Evolutionary conservation across 2,113 vertebrate genomes (phyloP).

Genomic region (Petrocephalus microphthalmus): DNA sequence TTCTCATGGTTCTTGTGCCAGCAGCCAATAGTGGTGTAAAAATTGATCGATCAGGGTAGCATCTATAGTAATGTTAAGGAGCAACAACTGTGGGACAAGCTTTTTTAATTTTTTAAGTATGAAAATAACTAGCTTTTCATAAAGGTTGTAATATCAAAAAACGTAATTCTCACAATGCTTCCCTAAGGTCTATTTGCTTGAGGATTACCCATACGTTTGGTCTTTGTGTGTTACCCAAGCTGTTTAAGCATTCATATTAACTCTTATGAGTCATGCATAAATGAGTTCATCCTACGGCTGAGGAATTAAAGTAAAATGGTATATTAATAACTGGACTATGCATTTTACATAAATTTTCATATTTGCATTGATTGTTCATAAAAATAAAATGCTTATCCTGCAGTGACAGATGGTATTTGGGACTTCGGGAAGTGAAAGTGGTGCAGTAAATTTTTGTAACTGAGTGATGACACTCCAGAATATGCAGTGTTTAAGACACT

Average conservation of each 20-base stretch:
- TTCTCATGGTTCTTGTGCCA: not conserved
- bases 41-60: not conserved
- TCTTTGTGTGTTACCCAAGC: not conserved
- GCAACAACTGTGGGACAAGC: not conserved
- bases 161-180: not conserved
- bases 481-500: not conserved
- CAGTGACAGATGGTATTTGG: not conserved
- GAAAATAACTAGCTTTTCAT: not conserved
- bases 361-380: not conserved
- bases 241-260: not conserved
- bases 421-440: not conserved
- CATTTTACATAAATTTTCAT: not conserved
- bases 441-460: not conserved
- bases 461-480: not conserved
- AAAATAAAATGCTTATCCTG: not conserved
- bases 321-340: not conserved
- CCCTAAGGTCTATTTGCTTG: not conserved
- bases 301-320: not conserved
- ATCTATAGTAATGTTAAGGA: not conserved
- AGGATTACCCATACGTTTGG: not conserved
- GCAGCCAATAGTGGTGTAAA: not conserved
- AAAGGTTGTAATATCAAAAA: not conserved
- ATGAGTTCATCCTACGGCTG: not conserved
- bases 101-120: too few relatives aligned
- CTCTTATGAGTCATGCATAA: not conserved